Evolutionary conservation across 2,113 vertebrate genomes (phyloP), one percentile per base, ranked within the genome.

Genomic region (Physeter macrocephalus): DNA sequence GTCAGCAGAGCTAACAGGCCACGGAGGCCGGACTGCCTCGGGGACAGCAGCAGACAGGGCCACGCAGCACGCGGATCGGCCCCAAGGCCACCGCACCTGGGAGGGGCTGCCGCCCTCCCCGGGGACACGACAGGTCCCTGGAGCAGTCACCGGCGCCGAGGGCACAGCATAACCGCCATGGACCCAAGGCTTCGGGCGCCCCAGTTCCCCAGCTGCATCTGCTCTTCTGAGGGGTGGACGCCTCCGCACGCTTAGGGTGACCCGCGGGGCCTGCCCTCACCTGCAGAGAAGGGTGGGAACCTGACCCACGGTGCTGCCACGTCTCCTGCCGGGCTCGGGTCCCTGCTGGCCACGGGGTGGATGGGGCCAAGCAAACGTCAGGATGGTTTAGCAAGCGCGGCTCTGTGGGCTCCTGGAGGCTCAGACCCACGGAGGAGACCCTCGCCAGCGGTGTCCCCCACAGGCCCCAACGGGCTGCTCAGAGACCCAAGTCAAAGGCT

Each of bases 1-100:
- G 98, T 98, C 98, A 97, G 98, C 84, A 0, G 80, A 31, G n/a
- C 97, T 94, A 93, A 74, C 98, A 14, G 98, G 98, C 88, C 20
- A 2, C 59, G 0, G 77, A 34, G 93, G 49, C 62, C 12, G 34
- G 18, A 71, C 83, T 18, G 81, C 54, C 13, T 1, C 14, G 11
- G 92, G 66, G 91, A 72, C 14, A 2, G 2, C 6, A 0, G 41
- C 1, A 1, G 9, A 0, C 41, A 6, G 0, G 6, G 46, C 54
- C 8, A 21, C 12, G 3, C 5, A 7, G 29, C 23, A 31, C 81
- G 0, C 2, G 18, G n/a, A 9, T 14, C 75, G 18, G 29, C 15
- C 15, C 77, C 5, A 0, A 62, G 57, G 84, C 88, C 43, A 6
- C 54, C 0, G 0, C 8, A 27, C 20, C 78, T 10, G 57, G n/a